Evolutionary conservation across 1,140 invertebrate species (phyloP).

Genomic region (Heliconius nattereri): DNA sequence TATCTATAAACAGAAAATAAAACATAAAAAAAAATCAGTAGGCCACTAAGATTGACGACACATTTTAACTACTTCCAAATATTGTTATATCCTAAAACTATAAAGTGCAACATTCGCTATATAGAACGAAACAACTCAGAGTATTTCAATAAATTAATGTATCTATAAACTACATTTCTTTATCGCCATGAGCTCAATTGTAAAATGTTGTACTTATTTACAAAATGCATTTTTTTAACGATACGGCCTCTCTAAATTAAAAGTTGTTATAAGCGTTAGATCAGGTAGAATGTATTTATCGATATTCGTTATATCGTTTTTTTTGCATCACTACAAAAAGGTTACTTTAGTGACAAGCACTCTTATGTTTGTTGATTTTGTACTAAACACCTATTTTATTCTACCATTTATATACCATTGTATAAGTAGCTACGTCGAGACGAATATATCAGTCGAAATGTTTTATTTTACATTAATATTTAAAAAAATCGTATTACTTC

Average conservation of each 20-base stretch:
- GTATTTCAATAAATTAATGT: constrained; percentile 78
- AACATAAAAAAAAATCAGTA: constrained; percentile 62
- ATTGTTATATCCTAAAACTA: constrained; percentile 75
- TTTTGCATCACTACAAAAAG: constrained; percentile 30
- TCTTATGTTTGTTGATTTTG: constrained; percentile 58
- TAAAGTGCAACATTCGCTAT: constrained; percentile 78
- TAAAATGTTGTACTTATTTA: constrained; percentile 75
- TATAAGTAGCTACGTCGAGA: constrained; percentile 75
- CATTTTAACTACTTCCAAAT: constrained; percentile 73
- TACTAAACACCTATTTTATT: constrained; percentile 76
- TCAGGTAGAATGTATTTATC: constrained; percentile 21
- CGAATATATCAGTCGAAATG: constrained; percentile 78
- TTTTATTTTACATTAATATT: constrained; percentile 73
- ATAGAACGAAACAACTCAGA: constrained; percentile 75
- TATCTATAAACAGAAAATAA: constrained; percentile 77
- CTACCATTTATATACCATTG: constrained; percentile 73
- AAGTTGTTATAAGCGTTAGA: constrained; percentile 36
- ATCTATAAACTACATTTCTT: constrained; percentile 66
- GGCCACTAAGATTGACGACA: constrained; percentile 76
- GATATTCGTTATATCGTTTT: constrained; percentile 19
- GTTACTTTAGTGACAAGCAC: constrained; percentile 39
- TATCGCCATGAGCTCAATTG: constrained; percentile 58
- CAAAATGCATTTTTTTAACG: constrained; percentile 70
- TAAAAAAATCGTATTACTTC: constrained; percentile 67
- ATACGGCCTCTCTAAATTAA: constrained; percentile 25